phyloP scores from a whole-genome alignment of 2,888 invertebrate genomes.

The Drosophila peninsularis region DNA sequence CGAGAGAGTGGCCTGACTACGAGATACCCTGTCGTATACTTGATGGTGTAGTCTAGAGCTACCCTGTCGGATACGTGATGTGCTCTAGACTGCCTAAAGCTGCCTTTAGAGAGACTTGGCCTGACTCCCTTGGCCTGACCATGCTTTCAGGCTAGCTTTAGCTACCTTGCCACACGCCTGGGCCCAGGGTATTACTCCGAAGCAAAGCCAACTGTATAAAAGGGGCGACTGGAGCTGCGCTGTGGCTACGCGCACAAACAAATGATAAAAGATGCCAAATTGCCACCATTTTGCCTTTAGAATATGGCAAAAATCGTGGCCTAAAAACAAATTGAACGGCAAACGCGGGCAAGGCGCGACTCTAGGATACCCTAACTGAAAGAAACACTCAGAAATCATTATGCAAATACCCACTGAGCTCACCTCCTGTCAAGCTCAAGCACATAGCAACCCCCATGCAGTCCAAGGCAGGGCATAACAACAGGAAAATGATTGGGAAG shows the following conservation, averaged over 20 bases:
- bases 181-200: constrained; percentile 23
- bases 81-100: no score
- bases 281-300: constrained; percentile 43
- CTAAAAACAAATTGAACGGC: constrained; percentile 14
- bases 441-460: neutral
- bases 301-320: constrained; percentile 20
- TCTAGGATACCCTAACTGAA: neutral
- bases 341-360: neutral
- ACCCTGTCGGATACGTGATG: no score
- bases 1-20: neutral
- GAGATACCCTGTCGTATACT: constrained; percentile 12
- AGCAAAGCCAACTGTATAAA: constrained; percentile 4
- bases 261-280: constrained; percentile 64
- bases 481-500: constrained; percentile 53
- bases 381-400: no score
- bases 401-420: no score
- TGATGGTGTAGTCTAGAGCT: no score
- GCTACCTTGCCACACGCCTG: neutral
- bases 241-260: constrained; percentile 35
- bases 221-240: constrained; percentile 7
- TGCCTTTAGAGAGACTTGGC: no score
- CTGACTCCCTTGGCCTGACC: no score
- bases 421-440: neutral
- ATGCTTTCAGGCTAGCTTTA: no score
- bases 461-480: constrained; percentile 5